Conservation (phyloP, 2,797 vertebrate species). For the Falco naumanni region DNA sequence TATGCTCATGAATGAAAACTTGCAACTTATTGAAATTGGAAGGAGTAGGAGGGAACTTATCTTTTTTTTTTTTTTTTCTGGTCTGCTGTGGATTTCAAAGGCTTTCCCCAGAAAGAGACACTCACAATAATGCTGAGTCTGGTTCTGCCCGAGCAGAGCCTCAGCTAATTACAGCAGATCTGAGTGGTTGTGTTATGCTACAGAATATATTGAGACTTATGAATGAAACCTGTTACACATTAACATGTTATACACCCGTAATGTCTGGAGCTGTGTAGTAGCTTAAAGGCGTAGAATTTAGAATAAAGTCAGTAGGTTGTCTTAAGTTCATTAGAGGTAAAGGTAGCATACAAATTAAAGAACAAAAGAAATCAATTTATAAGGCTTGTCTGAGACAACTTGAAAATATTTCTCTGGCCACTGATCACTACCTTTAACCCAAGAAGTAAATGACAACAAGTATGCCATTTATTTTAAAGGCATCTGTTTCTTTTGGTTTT, state of each 20-base stretch:
- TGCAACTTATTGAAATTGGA: slow-evolving; percentile 21
- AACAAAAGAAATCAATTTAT: neutral
- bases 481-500: neutral
- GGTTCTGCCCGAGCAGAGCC: neutral
- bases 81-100: slow-evolving; percentile 30
- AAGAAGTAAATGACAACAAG: neutral
- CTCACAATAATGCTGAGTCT: neutral
- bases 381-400: neutral
- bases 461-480: neutral
- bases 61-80: neutral
- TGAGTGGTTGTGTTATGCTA: neutral
- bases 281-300: neutral
- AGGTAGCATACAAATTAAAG: neutral
- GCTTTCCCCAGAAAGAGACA: neutral
- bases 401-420: neutral
- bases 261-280: neutral
- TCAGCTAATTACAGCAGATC: neutral
- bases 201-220: slow-evolving; percentile 17
- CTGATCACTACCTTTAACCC: neutral
- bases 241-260: neutral
- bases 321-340: neutral
- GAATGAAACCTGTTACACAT: slow-evolving; percentile 40
- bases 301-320: neutral
- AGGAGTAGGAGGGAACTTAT: slow-evolving; percentile 18
- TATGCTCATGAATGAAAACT: neutral